These are phyloP conservation scores for Blennius ocellaris DNA, from an alignment of 2,113 vertebrate genomes.

Conservation along the genomic window DNA sequence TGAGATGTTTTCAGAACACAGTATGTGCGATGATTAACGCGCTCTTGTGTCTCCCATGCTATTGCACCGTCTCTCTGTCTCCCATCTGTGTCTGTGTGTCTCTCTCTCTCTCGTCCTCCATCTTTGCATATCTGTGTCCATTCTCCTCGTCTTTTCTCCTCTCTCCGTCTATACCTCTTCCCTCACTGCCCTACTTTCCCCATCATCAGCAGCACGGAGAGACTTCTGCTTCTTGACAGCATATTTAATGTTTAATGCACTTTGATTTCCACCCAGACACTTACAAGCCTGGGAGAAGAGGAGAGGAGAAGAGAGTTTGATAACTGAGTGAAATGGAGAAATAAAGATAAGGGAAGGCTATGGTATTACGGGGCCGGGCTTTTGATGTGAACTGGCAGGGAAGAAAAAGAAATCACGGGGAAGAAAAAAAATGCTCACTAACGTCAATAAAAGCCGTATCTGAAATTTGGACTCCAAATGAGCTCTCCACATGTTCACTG, in stretches of 20 bases:
- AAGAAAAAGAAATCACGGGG: not conserved
- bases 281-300: conserved; percentile 62
- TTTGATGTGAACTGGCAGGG: conserved; percentile 16
- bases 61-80: conserved; percentile 3
- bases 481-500: not conserved
- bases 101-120: conserved; percentile 24
- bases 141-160: conserved; percentile 52
- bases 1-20: conserved; percentile 43
- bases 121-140: conserved; percentile 63
- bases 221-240: conserved; percentile 83
- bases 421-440: conserved; percentile 19
- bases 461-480: not conserved
- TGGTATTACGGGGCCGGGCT: not conserved
- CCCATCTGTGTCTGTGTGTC: conserved; percentile 11
- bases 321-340: conserved; percentile 33
- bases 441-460: conserved; percentile 3
- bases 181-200: conserved; percentile 83
- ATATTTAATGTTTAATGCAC: conserved; percentile 97
- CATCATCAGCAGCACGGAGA: conserved; percentile 73
- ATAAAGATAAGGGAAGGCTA: conserved; percentile 24
- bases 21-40: conserved; percentile 20
- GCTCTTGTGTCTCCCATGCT: conserved; percentile 15
- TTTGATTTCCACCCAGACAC: conserved; percentile 90
- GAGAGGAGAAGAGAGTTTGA: conserved; percentile 44
- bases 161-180: conserved; percentile 66